Conservation (phyloP, 2,113 vertebrate species). For the Onychorhynchus coronatus region DNA sequence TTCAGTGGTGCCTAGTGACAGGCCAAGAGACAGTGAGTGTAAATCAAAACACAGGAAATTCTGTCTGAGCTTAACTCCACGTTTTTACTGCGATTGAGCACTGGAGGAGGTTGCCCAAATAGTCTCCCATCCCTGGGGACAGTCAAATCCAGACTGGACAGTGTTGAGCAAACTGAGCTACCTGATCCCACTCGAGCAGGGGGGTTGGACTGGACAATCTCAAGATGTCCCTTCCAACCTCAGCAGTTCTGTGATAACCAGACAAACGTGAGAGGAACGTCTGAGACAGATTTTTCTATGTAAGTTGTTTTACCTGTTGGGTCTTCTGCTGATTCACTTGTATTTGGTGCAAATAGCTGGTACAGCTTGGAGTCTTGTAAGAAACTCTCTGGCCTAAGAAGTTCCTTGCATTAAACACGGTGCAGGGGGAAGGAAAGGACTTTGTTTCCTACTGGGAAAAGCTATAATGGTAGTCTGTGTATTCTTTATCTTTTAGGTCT, state of each 20-base stretch:
- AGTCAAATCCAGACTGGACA: not conserved
- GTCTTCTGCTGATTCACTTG: not conserved
- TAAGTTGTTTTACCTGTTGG: not conserved
- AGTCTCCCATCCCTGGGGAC: not conserved
- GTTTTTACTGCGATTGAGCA: not conserved
- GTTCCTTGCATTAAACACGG: not conserved
- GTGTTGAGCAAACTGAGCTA: not conserved
- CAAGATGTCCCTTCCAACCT: not conserved
- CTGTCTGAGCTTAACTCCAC: not conserved
- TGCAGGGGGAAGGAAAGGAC: not conserved
- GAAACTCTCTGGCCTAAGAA: not conserved
- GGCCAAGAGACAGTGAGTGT: fast-evolving
- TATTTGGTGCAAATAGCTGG: not conserved
- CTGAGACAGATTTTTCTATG: not conserved
- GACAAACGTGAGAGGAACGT: not conserved
- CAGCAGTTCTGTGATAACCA: not conserved
- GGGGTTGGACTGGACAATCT: not conserved
- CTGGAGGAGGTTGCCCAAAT: not conserved
- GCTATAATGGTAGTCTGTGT: not conserved
- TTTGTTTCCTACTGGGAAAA: not conserved
- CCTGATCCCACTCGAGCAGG: not conserved
- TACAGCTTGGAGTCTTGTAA: not conserved
- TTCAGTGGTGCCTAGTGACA: not conserved
- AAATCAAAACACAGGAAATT: not conserved
- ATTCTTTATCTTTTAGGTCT: not conserved